Conservation (phyloP, 2,113 vertebrate species). For the Eublepharis macularius region DNA sequence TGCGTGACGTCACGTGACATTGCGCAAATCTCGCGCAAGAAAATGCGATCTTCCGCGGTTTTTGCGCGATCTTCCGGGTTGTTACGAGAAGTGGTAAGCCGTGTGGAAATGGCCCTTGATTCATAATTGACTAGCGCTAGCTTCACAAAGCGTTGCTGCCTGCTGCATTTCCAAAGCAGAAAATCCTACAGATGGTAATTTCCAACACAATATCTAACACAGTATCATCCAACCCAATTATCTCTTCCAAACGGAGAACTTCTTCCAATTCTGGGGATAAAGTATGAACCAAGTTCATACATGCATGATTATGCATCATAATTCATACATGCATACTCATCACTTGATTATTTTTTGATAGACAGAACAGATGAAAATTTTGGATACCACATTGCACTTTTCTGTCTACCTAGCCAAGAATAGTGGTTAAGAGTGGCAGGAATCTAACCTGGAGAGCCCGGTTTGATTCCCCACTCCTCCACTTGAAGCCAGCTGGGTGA, state of each 20-base stretch:
- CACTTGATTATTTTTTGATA: background rate
- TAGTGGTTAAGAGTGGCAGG: too few species aligned
- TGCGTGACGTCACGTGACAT: too few species aligned
- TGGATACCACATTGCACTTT: background rate
- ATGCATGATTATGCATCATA: background rate
- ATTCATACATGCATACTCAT: background rate
- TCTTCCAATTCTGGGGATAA: background rate
- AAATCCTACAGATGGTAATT: background rate
- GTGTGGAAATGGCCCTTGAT: slow-evolving; percentile 19
- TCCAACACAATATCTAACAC: background rate
- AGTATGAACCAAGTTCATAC: background rate
- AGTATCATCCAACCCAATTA: too few species aligned
- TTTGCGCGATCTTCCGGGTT: too few species aligned
- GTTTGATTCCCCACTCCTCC: too few species aligned
- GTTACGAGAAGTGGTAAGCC: too few species aligned
- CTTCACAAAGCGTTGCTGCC: background rate
- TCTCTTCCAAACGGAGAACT: too few species aligned
- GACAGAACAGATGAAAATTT: background rate
- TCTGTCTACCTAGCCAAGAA: background rate
- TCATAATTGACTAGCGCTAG: rapidly evolving
- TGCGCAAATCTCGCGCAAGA: too few species aligned
- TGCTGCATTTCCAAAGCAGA: background rate
- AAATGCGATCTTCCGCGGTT: too few species aligned
- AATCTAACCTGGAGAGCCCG: too few species aligned
- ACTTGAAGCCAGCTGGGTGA: too few species aligned